Evolutionary conservation across 2,797 vertebrate species (phyloP), one percentile per base, ranked within the genome.

Genomic region (Urosaurus nigricauda): DNA sequence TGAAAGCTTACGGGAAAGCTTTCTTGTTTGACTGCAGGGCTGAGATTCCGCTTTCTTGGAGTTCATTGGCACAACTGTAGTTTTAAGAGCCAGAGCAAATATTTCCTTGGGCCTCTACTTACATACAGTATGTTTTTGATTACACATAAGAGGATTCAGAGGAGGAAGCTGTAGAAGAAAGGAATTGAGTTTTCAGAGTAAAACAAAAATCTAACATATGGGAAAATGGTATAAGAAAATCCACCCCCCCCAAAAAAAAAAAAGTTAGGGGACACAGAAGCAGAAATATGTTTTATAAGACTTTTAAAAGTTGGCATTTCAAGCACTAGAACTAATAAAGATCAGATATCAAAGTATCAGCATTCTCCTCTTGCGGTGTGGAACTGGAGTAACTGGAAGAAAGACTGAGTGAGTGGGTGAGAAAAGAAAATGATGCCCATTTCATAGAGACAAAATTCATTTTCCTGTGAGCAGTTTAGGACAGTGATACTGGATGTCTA

Each of bases 41-140:
- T 92, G 89, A 91, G 79, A 93, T 89, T 90, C 92, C 43, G 17
- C 91, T 86, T 91, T 90, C 86, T 91, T 92, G 43, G 88, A 85
- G 37, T 88, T 90, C 89, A 7, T 83, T 93, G 85, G 91, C 93
- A 93, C 86, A n/a, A 37, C 2, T 29, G 32, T 88, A 80, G 68
- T 87, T 78, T 85, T 0, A 0, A 94, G 91, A 94, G 93, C 90
- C 90, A 91, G 92, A 90, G 83, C 29, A 91, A 93, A 88, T 93
- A 93, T 95, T 96, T 95, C 94, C 93, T 92, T 93, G 90, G 89
- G 88, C 83, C 94, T 91, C 65, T 19, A 89, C 82, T 94, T 91
- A 70, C 90, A 68, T 60, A 83, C 82, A 90, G 92, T 88, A 56
- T 93, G 90, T 94, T 95, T 95, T 93, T 93, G 89, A 92, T 93